Evolutionary conservation across 2,113 vertebrate genomes (phyloP).

Genomic region (Oxygymnocypris stewartii): DNA sequence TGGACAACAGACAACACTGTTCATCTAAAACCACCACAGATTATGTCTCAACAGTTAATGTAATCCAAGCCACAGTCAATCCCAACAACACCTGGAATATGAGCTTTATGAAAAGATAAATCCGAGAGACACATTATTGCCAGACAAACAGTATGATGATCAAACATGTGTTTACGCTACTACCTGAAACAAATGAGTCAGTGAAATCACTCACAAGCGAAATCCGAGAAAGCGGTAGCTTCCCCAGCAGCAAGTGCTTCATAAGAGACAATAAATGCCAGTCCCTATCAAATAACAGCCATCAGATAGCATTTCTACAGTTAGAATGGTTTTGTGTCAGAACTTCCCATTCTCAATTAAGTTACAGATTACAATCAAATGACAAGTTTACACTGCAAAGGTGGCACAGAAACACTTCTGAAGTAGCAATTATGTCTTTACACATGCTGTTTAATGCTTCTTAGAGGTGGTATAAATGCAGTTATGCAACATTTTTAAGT

Average conservation of each 20-base stretch:
- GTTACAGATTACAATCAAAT: neutral
- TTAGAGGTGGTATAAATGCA: neutral
- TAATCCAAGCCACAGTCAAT: neutral
- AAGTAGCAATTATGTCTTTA: neutral
- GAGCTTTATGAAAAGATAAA: neutral
- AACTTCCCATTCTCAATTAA: slow-evolving; percentile 6
- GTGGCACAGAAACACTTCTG: neutral
- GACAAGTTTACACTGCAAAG: neutral
- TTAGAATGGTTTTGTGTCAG: neutral
- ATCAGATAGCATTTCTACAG: slow-evolving; percentile 20
- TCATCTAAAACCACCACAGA: neutral
- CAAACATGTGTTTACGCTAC: neutral
- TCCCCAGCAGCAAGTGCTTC: slow-evolving; percentile 7
- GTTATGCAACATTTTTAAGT: neutral
- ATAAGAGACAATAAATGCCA: slow-evolving; percentile 32
- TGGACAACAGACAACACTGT: neutral
- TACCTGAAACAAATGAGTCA: neutral
- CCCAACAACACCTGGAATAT: neutral
- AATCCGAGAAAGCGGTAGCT: slow-evolving; percentile 28
- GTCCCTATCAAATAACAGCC: slow-evolving; percentile 27
- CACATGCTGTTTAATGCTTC: neutral
- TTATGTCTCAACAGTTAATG: neutral
- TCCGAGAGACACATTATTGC: neutral
- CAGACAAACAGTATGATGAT: neutral
- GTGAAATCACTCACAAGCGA: neutral